Evolutionary conservation across 2,113 vertebrate genomes (phyloP).

Genomic region (Podocnemis expansa): DNA sequence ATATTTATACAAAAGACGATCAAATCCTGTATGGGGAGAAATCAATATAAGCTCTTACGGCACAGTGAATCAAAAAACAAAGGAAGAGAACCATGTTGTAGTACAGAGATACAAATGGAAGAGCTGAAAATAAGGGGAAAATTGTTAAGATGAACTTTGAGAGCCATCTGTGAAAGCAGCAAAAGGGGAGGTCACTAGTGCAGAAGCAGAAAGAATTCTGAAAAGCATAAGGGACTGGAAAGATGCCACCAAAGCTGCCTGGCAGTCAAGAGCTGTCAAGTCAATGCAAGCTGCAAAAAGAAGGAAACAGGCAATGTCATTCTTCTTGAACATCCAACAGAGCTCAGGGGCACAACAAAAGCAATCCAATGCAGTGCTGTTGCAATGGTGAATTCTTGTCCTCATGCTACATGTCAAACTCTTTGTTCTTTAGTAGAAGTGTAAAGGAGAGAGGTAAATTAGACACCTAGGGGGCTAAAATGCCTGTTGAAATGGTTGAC

Average conservation of each 20-base stretch:
- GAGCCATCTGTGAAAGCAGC: neutral
- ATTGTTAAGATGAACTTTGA: neutral
- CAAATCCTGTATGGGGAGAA: neutral
- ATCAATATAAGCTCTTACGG: neutral
- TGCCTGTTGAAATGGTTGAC: accelerated
- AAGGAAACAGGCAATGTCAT: slow-evolving; percentile 46
- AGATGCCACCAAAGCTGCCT: slow-evolving; percentile 51
- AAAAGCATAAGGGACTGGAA: slow-evolving; percentile 41
- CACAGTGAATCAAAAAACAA: neutral
- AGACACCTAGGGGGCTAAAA: neutral
- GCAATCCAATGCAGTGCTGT: slow-evolving; percentile 34
- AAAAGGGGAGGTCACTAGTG: neutral
- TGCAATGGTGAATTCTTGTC: slow-evolving; percentile 34
- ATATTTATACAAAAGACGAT: neutral
- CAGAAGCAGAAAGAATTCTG: neutral
- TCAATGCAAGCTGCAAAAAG: neutral
- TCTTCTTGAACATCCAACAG: slow-evolving; percentile 45
- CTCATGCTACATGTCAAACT: slow-evolving; percentile 28
- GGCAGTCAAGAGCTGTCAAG: slow-evolving; percentile 60
- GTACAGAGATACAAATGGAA: neutral
- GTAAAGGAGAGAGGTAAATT: neutral
- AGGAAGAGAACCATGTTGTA: neutral
- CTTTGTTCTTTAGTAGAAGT: slow-evolving; percentile 5
- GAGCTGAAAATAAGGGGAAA: neutral
- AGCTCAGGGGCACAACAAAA: slow-evolving; percentile 55